Conservation (phyloP, 2,888 invertebrate species). For the Synergus itoensis region DNA sequence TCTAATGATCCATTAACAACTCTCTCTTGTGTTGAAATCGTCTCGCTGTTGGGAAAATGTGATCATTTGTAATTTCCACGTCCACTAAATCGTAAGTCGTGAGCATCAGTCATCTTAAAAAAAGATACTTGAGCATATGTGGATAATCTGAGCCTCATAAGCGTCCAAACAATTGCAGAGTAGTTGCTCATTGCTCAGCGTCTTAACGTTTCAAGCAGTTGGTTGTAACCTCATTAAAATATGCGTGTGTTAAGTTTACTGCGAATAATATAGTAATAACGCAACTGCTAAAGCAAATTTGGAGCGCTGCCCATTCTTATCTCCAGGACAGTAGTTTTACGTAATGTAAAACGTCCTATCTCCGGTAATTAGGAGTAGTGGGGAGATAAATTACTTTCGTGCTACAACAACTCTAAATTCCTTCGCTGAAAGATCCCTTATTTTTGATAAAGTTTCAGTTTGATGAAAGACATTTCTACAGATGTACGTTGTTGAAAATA, state of each 20-base stretch:
- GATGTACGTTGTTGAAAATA: too few relatives aligned
- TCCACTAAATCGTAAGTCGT: too few relatives aligned
- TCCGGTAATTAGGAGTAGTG: background rate
- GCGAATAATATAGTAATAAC: background rate
- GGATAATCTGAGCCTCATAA: background rate
- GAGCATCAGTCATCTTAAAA: too few relatives aligned
- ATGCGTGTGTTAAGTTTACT: background rate
- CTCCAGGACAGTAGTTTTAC: background rate
- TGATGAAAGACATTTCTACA: too few relatives aligned
- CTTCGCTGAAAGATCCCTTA: too few relatives aligned
- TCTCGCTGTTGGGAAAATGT: background rate
- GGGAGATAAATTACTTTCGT: background rate
- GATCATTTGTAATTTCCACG: too few relatives aligned
- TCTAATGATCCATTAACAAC: background rate
- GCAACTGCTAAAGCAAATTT: background rate
- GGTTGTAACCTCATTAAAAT: background rate
- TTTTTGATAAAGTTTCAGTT: too few relatives aligned
- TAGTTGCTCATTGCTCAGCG: background rate
- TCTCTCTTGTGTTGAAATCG: background rate
- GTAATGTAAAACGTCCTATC: background rate
- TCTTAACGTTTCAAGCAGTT: background rate
- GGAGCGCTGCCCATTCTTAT: background rate
- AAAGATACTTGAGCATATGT: background rate
- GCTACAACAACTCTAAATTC: background rate
- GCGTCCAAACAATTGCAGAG: background rate